A percentile compares a stretch with the other conserved stretches of the same genome.
Evolutionary conservation across 2,113 vertebrate genomes (phyloP).

Genomic region (Tiliqua scincoides): DNA sequence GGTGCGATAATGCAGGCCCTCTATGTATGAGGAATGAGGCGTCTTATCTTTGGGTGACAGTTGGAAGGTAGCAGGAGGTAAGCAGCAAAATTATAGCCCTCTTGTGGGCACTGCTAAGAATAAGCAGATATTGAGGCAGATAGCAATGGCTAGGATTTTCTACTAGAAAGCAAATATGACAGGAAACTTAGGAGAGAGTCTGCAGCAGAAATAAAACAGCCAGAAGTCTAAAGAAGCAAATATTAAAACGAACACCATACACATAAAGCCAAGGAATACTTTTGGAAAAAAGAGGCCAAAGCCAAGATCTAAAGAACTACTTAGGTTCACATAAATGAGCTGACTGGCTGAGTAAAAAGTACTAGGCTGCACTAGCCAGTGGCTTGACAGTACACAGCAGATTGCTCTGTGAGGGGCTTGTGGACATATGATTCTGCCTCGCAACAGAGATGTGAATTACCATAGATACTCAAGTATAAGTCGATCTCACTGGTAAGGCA

Average conservation of each 20-base stretch:
- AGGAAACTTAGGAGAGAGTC: background rate
- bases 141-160: background rate
- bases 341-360: background rate
- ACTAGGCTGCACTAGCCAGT: background rate
- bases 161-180: background rate
- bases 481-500: no score
- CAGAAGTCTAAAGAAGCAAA: background rate
- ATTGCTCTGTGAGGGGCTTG: no score
- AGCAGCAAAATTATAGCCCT: background rate
- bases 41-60: conserved; percentile 1
- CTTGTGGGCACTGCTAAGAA: background rate
- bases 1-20: background rate
- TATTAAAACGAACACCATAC: background rate
- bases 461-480: no score
- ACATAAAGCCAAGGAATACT: background rate
- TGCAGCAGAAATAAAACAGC: background rate
- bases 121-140: background rate
- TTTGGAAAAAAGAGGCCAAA: background rate
- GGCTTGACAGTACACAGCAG: background rate
- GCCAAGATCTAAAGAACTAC: background rate
- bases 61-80: background rate
- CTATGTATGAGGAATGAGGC: background rate
- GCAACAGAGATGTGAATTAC: background rate
- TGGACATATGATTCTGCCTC: background rate
- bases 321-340: background rate